phyloP scores from a whole-genome alignment of 2,113 vertebrate genomes.

The Ceyx margarethae region DNA sequence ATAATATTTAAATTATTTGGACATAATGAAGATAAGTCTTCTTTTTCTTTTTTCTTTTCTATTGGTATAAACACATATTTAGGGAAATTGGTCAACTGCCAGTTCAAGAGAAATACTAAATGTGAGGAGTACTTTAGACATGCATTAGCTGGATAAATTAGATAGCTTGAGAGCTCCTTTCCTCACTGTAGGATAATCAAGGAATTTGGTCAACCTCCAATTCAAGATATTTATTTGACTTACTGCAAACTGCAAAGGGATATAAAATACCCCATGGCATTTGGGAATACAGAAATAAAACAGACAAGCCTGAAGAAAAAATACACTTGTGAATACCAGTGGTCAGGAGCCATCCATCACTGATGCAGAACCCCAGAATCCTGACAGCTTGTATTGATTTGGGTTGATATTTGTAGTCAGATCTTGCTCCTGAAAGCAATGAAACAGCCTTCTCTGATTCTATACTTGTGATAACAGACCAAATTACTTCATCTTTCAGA shows the following conservation, averaged over 20 bases:
- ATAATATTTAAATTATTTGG: slow-evolving; percentile 24
- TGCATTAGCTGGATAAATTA: slow-evolving; percentile 41
- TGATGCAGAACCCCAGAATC: background rate
- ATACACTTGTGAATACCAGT: slow-evolving; percentile 38
- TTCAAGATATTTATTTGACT: slow-evolving; percentile 56
- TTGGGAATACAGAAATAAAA: slow-evolving; percentile 40
- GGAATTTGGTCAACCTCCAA: slow-evolving; percentile 53
- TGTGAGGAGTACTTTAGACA: slow-evolving; percentile 3
- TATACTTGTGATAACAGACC: background rate
- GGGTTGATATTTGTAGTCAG: slow-evolving; percentile 22
- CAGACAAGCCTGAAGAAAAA: slow-evolving; percentile 22
- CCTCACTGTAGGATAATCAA: slow-evolving; percentile 42
- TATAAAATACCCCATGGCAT: slow-evolving; percentile 33
- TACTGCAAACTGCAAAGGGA: slow-evolving; percentile 10
- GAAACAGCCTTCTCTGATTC: background rate
- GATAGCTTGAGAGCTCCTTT: slow-evolving; percentile 47
- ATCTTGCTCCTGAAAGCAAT: background rate
- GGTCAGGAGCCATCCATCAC: slow-evolving; percentile 20
- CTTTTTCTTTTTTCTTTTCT: background rate
- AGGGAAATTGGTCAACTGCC: background rate
- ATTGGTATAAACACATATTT: background rate
- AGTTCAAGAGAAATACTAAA: slow-evolving; percentile 32
- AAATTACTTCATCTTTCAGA: background rate
- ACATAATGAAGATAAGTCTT: slow-evolving; percentile 38
- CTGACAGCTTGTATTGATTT: slow-evolving; percentile 27